These are phyloP conservation scores for Cheirogaleus medius DNA, from an alignment of 2,113 vertebrate genomes.

Conservation along the genomic window DNA sequence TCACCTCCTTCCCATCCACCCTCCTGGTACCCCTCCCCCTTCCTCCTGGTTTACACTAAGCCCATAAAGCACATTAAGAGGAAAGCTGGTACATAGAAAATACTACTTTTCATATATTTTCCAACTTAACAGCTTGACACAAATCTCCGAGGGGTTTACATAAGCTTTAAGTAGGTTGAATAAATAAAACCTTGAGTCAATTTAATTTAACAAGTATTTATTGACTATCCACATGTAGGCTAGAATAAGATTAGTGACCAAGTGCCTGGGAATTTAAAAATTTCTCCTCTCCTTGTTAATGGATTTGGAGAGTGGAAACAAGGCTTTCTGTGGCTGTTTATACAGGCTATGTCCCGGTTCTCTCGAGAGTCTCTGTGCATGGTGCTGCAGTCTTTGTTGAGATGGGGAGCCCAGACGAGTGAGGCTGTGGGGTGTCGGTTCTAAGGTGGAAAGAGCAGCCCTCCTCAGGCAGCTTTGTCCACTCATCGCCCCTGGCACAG, in stretches of 20 bases:
- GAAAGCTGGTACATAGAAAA: conserved; percentile 50
- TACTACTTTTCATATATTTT: conserved; percentile 58
- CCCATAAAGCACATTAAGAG: conserved; percentile 43
- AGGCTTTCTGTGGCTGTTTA: background rate
- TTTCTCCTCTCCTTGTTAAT: background rate
- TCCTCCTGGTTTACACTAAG: background rate
- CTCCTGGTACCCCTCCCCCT: background rate
- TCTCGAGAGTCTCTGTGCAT: background rate
- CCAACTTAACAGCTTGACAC: conserved; percentile 58
- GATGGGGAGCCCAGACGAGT: background rate
- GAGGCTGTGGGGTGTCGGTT: background rate
- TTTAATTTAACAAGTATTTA: conserved; percentile 68
- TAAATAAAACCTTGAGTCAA: conserved; percentile 68
- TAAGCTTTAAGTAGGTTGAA: conserved; percentile 63
- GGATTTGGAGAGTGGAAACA: background rate
- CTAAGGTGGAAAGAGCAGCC: background rate
- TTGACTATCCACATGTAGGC: conserved; percentile 49
- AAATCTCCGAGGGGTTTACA: conserved; percentile 63
- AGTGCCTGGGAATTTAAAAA: conserved; percentile 14
- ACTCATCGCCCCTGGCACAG: background rate
- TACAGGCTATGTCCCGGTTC: background rate
- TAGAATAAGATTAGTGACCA: conserved; percentile 60
- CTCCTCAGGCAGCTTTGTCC: background rate
- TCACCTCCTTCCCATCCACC: background rate
- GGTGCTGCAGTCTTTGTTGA: background rate